These are phyloP conservation scores for Euproctis similis DNA, from an alignment of 2,888 invertebrate species.

Conservation along the genomic window DNA sequence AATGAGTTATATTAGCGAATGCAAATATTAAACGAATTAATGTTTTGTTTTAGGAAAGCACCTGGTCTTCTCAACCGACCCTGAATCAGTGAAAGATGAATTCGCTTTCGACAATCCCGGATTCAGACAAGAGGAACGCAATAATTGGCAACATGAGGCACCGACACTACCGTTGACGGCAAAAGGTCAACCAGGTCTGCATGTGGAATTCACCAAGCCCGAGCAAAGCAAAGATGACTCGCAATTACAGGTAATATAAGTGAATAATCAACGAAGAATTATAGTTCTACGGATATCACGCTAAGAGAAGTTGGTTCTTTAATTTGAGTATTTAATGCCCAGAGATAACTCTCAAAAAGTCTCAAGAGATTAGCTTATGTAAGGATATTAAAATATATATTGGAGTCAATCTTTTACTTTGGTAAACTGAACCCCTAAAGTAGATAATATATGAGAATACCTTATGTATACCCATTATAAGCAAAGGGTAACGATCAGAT, in stretches of 20 bases:
- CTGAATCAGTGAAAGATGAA: constrained; percentile 84
- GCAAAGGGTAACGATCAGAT: constrained; percentile 12
- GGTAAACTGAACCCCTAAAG: too few relatives aligned
- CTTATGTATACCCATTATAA: constrained; percentile 15
- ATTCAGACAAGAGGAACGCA: constrained; percentile 76
- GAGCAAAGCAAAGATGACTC: constrained; percentile 61
- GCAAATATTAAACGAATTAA: neutral
- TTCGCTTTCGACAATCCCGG: constrained; percentile 89
- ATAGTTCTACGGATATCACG: too few relatives aligned
- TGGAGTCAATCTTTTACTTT: too few relatives aligned
- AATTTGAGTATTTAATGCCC: too few relatives aligned
- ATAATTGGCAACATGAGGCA: constrained; percentile 62
- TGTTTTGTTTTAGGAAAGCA: constrained; percentile 77
- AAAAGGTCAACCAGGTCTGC: constrained; percentile 44
- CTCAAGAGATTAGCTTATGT: too few relatives aligned
- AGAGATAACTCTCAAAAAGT: too few relatives aligned
- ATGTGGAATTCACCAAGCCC: constrained; percentile 63
- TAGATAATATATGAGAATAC: too few relatives aligned
- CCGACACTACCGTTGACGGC: constrained; percentile 60
- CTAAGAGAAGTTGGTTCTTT: too few relatives aligned
- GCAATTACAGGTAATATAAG: constrained; percentile 57
- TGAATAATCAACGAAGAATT: too few relatives aligned
- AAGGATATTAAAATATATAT: too few relatives aligned
- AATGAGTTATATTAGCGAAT: too few relatives aligned
- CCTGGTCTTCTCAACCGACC: constrained; percentile 82